Conservation (phyloP, 2,888 invertebrate species). For the Lathronympha strigana region DNA sequence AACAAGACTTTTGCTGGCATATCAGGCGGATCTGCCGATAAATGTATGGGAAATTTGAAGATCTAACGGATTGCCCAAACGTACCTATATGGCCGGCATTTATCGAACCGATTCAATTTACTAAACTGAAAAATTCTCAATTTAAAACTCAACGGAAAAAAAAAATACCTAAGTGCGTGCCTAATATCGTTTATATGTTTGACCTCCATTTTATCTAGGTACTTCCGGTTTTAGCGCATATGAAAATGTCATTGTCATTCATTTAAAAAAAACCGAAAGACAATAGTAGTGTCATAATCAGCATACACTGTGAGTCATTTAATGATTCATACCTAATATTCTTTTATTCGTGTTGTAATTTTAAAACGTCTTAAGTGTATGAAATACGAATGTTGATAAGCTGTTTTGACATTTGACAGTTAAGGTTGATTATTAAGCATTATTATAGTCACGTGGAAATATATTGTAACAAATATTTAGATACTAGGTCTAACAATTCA, state of each 20-base stretch:
- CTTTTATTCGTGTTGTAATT: background rate
- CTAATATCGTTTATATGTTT: too few relatives aligned
- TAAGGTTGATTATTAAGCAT: background rate
- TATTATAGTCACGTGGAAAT: conserved; percentile 8
- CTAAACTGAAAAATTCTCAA: too few relatives aligned
- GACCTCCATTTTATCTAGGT: background rate
- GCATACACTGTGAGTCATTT: conserved; percentile 1
- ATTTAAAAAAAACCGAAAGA: background rate
- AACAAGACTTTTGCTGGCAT: too few relatives aligned
- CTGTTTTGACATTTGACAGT: background rate
- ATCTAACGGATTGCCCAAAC: too few relatives aligned
- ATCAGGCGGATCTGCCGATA: too few relatives aligned
- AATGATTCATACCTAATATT: conserved; percentile 1
- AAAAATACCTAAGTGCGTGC: too few relatives aligned
- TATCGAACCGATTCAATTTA: too few relatives aligned
- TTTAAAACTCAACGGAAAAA: too few relatives aligned
- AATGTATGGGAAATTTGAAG: too few relatives aligned
- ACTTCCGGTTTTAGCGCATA: background rate
- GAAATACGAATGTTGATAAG: background rate
- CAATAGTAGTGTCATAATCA: background rate
- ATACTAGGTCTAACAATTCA: background rate
- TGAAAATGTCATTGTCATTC: background rate
- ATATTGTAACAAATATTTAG: conserved; percentile 16
- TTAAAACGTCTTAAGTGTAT: background rate
- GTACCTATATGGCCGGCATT: too few relatives aligned